Percentiles rank a stretch among this genome's conserved stretches.
Evolutionary conservation across 2,113 vertebrate genomes (phyloP).

Genomic region (Lontra canadensis): DNA sequence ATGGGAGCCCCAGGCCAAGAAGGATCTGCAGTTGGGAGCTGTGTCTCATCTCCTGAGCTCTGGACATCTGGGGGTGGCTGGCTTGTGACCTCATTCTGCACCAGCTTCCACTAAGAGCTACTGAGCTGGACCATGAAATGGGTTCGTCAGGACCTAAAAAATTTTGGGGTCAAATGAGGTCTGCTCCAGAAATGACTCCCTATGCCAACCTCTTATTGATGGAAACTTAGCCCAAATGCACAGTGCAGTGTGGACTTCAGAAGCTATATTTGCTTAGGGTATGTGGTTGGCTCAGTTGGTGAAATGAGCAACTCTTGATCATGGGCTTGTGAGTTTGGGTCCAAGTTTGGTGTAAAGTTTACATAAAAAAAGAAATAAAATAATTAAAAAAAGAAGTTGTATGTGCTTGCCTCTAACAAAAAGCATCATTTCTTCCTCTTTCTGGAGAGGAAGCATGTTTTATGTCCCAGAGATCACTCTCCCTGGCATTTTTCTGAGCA

Average conservation of each 20-base stretch:
- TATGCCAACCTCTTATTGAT: neutral
- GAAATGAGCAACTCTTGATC: neutral
- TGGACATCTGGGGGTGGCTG: neutral
- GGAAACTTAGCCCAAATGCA: neutral
- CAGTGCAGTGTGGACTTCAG: neutral
- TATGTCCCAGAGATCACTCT: neutral
- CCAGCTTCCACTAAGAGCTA: neutral
- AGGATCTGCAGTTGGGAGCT: neutral
- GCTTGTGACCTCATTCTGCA: too few species aligned
- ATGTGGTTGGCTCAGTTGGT: neutral
- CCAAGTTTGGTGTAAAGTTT: neutral
- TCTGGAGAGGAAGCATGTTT: too few species aligned
- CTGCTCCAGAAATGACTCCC: neutral
- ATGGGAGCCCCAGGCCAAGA: too few species aligned
- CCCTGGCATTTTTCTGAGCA: neutral
- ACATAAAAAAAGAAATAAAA: neutral
- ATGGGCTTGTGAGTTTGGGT: neutral
- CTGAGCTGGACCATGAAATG: neutral
- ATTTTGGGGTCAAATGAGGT: fast-evolving
- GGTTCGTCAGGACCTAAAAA: neutral
- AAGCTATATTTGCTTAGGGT: neutral
- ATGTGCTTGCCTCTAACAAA: too few species aligned
- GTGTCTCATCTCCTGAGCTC: neutral
- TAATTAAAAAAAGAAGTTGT: too few species aligned
- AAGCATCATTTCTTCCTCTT: too few species aligned